A percentile compares a stretch with the other conserved stretches of the same genome.
phyloP scores from a whole-genome alignment of 2,797 vertebrate species.

The Urocyon cinereoargenteus region DNA sequence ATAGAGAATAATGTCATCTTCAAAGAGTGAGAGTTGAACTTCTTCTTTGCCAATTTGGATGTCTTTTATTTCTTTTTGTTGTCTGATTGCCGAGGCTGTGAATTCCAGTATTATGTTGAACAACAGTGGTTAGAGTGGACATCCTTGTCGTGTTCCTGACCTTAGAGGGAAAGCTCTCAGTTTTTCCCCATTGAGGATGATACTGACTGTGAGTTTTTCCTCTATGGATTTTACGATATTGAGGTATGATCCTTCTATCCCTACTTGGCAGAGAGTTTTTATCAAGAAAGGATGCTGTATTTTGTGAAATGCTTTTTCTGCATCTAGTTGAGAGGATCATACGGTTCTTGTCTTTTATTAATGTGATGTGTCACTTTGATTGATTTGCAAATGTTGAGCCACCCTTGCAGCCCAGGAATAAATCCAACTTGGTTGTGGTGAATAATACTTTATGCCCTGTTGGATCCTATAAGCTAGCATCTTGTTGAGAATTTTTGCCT shows the following conservation, averaged over 20 bases:
- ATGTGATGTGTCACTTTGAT: background rate
- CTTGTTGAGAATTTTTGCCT: too few species aligned
- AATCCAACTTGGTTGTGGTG: background rate
- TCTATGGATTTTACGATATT: background rate
- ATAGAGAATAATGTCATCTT: background rate
- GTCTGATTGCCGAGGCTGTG: background rate
- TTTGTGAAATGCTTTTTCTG: background rate
- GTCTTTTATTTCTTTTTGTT: background rate
- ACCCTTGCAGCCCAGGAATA: background rate
- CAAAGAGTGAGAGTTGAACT: background rate
- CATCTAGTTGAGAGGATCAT: background rate
- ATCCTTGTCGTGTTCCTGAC: background rate
- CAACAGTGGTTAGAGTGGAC: background rate
- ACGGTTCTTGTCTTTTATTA: background rate
- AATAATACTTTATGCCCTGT: background rate
- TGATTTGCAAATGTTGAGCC: background rate
- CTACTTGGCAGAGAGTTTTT: background rate
- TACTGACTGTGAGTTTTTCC: background rate
- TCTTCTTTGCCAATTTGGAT: background rate
- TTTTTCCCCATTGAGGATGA: background rate
- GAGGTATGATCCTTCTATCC: background rate
- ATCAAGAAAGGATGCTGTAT: background rate
- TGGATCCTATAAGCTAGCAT: background rate
- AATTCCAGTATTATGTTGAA: background rate
- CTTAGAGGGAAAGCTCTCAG: background rate